Base-by-base conservation (phyloP, 2,113 vertebrate species). In the Penelope pileata region DNA sequence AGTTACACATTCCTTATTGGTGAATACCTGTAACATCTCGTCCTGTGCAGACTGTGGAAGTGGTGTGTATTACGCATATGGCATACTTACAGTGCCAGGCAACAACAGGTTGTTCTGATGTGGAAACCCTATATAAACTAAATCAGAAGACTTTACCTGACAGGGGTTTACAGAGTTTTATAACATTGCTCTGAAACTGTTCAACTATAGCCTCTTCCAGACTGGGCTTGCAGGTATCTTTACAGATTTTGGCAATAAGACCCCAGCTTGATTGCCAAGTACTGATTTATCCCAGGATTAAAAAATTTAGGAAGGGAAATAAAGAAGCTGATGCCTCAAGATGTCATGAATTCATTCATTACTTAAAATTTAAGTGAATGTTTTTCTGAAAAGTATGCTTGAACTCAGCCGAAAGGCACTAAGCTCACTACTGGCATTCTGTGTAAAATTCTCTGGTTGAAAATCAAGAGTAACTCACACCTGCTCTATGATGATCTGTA, bases 321-420 rank as follows among this genome's bases (percentile, higher is more conserved):
- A 27, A 64, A 81, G 77, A 91, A 81, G 42, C 73, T 88, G 73
- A 90, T 26, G 51, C 43, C 26, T 94, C 47, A 79, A 45, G 88
- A 53, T 93, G 40, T 70, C 54, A 53, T 66, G 14, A 48, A 54
- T 92, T 82, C 45, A 74, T 87, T 70, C n/a, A 53, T 86, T 84
- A 48, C 47, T 86, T 88, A 32, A 72, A 75, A 63, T 87, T 70
- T 62, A 83, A 78, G 40, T 47, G 21, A 38, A 29, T 1, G 2
- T 77, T 94, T 80, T 95, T 67, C 68, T 90, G 68, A 77, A 69
- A 34, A 21, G 1, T 60, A 16, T 70, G 36, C 91, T 93, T 77
- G 56, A 72, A 59, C 83, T 90, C 69, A 84, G 56, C 86, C 60
- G 54, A 60, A 91, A 89, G 70, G 40, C 81, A 58, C 85, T 92